These are phyloP conservation scores for Dugesia japonica DNA, from an alignment of 2,888 invertebrate genomes.

Conservation along the genomic window DNA sequence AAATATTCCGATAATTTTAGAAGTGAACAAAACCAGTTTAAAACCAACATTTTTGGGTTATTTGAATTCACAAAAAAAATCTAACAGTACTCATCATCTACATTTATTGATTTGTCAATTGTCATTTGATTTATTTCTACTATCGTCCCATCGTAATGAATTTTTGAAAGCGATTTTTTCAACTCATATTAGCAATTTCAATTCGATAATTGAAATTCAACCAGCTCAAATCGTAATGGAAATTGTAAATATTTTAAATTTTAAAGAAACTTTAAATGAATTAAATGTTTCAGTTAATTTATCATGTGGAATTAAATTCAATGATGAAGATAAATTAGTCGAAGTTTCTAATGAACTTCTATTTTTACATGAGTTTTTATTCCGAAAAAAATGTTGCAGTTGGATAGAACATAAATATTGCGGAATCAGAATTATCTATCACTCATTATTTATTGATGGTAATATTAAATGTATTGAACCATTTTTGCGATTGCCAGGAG, in stretches of 20 bases:
- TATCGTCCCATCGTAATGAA: not conserved
- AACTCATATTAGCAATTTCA: not conserved
- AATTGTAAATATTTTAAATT: not conserved
- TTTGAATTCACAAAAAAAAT: not conserved
- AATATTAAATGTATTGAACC: constrained; percentile 8
- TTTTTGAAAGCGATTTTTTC: not conserved
- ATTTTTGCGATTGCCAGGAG: not conserved
- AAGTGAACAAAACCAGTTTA: not conserved
- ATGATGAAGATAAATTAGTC: not conserved
- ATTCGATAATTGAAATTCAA: not conserved
- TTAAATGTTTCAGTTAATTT: not conserved
- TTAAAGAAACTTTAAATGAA: not conserved
- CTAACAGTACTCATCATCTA: not conserved
- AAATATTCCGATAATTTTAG: not conserved
- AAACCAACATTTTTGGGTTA: constrained; percentile 6
- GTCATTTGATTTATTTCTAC: not conserved
- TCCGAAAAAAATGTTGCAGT: not conserved
- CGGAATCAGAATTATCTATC: not conserved
- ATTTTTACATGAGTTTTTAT: constrained; percentile 15
- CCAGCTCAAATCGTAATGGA: not conserved
- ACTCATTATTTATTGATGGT: not conserved
- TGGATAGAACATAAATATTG: not conserved
- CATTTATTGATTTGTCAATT: not conserved
- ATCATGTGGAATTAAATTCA: not conserved
- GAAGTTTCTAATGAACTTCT: not conserved